Base-by-base conservation (phyloP, 1,140 invertebrate species). In the Polypedilum vanderplanki region DNA sequence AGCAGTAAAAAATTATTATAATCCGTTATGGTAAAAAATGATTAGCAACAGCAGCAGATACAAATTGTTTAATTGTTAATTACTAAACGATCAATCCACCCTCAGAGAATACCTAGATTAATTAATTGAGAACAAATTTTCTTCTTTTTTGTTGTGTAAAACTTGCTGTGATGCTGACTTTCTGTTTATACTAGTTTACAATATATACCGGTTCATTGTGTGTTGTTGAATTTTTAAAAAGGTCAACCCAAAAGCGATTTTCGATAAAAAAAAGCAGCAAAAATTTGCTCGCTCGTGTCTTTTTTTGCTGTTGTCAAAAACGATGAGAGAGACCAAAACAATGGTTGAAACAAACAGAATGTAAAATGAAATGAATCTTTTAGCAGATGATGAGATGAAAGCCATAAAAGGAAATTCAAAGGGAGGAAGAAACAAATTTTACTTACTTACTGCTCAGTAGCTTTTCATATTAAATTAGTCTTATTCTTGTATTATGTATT, bases 11-110 rank as follows among this genome's bases (percentile, higher is more conserved):
- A 57, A 15, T 57, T 57, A n/a, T 57, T 57, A n/a, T 57, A 4
- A 4, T 57, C 46, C 46, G 46, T 57, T 57, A 57, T 57, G 46
- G 46, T 57, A 57, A 57, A 57, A n/a, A 57, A 57, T 57, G 46
- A 57, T 57, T 57, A 57, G 46, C 46, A 12, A n/a, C 24, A 33
- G 24, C 24, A 33, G 24, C 24, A 33, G 24, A 33, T 57, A 57
- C 46, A 57, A 57, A 57, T 57, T 57, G 46, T 57, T 57, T 57
- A 57, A 57, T 57, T 57, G 15, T 12, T n/a, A n/a, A n/a, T 57
- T 57, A 57, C 46, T 33, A 57, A 57, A n/a, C 46, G 46, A 57
- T 57, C 46, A 15, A 57, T 57, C 46, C 46, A 57, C 46, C 46
- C 46, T 12, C 46, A 12, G 41, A 46, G 41, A 12, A 46, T 46